phyloP scores from a whole-genome alignment of 1,140 invertebrate genomes.

The Copidosoma floridanum region DNA sequence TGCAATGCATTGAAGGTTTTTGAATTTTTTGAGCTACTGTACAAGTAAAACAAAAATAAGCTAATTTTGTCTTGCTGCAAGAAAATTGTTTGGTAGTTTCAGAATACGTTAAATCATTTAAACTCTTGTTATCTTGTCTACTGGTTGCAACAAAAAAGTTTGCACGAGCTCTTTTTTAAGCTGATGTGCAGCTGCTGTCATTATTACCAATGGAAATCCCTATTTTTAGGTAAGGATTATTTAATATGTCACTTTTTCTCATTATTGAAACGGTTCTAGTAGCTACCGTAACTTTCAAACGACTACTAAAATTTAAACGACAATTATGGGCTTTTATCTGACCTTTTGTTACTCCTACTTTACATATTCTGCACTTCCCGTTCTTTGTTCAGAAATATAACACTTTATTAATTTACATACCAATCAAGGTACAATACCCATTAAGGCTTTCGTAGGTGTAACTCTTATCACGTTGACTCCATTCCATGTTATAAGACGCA shows the following conservation, averaged over 20 bases:
- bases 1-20: background rate
- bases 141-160: conserved; percentile 34
- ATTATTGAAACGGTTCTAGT: conserved; percentile 2
- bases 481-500: background rate
- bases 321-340: conserved; percentile 3
- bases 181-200: background rate
- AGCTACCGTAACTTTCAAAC: conserved; percentile 10
- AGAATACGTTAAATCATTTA: conserved; percentile 32
- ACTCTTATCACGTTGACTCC: background rate
- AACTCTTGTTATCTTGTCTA: conserved; percentile 35
- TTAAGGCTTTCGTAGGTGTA: background rate
- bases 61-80: conserved; percentile 29
- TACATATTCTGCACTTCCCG: conserved; percentile 11
- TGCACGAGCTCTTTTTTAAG: background rate
- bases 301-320: conserved; percentile 11
- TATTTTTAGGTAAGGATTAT: background rate
- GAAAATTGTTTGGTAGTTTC: conserved; percentile 29
- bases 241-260: conserved; percentile 8
- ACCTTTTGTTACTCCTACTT: background rate
- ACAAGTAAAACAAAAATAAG: too few species aligned
- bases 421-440: background rate
- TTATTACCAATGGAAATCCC: background rate
- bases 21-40: too few species aligned
- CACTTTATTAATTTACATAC: background rate
- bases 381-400: background rate